Evolutionary conservation across 2,888 invertebrate species (phyloP).

Genomic region (Argyra leucocephala): DNA sequence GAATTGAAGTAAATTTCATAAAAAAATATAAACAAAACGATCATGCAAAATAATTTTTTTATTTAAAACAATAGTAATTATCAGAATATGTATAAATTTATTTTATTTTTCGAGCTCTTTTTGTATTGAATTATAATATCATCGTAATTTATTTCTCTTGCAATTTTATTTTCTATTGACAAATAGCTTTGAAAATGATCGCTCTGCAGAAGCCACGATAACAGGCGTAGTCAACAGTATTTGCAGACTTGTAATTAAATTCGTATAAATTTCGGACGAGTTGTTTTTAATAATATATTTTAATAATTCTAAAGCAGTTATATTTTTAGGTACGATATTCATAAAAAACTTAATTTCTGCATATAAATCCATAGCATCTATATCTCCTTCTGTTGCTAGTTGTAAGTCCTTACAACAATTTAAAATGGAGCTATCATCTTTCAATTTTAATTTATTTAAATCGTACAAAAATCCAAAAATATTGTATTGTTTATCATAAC

Average conservation of each 20-base stretch:
- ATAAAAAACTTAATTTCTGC: constrained; percentile 10
- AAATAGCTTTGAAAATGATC: constrained; percentile 20
- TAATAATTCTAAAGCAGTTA: constrained; percentile 9
- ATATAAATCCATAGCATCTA: constrained; percentile 10
- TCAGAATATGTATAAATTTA: neutral
- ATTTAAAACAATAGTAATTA: constrained; percentile 8
- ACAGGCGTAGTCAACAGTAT: constrained; percentile 17
- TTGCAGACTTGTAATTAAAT: constrained; percentile 13
- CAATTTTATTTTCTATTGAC: constrained; percentile 30
- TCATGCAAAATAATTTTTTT: neutral
- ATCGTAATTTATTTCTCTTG: constrained; percentile 26
- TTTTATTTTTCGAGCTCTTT: constrained; percentile 27
- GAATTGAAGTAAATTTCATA: constrained; percentile 7
- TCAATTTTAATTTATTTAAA: constrained; percentile 13
- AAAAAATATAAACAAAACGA: constrained; percentile 7
- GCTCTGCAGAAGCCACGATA: constrained; percentile 14
- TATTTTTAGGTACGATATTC: constrained; percentile 7
- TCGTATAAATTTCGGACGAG: constrained; percentile 11
- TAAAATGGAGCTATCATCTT: constrained; percentile 3
- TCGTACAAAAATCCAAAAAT: constrained; percentile 12
- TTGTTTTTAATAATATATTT: constrained; percentile 11
- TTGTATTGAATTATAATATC: constrained; percentile 27
- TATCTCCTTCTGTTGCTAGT: constrained; percentile 9
- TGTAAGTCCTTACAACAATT: constrained; percentile 8
- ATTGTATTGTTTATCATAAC: constrained; percentile 11